Base-by-base conservation (phyloP, 2,113 vertebrate species). In the Bufo gargarizans region DNA sequence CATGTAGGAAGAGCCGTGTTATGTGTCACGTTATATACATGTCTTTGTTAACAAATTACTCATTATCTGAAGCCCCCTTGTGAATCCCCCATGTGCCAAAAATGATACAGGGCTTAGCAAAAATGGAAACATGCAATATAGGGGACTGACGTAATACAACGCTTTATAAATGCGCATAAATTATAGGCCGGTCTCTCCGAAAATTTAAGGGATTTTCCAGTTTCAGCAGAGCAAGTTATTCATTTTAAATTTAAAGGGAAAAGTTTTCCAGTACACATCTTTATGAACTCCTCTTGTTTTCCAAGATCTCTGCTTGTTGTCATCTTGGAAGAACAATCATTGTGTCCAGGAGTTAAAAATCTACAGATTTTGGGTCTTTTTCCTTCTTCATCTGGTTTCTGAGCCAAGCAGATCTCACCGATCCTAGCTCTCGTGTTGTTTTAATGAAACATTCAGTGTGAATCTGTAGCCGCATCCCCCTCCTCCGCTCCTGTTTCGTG, bases 111-210 rank as follows among this genome's bases (percentile, higher is more conserved):
- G 22, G 53, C 55, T 33, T 33, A 56, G 50, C 1, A 43, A 59
- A 80, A 59, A 80, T 80, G 53, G 77, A 80, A 58, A 80, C 53
- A 56, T 80, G 72, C 72, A 50, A 76, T 20, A 20, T 76, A 76
- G 47, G 72, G 47, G 72, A 49, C 19, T 76, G 72, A 76, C 16
- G 20, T 49, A 17, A 76, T 20, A 49, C 49, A 20, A 76, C 50
- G 71, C 45, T 69, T 69, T 33, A 6, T 61, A 61, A 22, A 22
- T 22, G 11, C 8, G 71, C 43, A 11, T 76, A 17, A 76, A 50
- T 76, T 74, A 74, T 74, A 8, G 5, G 13, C 8, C 13, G 7
- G 43, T 74, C 14, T 50, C 14, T 49, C 45, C 9, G 12, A 17
- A 74, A 74, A 47, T 47, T 74, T 19, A 74, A 74, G 45, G 43